A percentile compares a stretch with the other conserved stretches of the same genome.
These are phyloP conservation scores for Philereme vetulata DNA, from an alignment of 2,888 invertebrate genomes.

Conservation along the genomic window DNA sequence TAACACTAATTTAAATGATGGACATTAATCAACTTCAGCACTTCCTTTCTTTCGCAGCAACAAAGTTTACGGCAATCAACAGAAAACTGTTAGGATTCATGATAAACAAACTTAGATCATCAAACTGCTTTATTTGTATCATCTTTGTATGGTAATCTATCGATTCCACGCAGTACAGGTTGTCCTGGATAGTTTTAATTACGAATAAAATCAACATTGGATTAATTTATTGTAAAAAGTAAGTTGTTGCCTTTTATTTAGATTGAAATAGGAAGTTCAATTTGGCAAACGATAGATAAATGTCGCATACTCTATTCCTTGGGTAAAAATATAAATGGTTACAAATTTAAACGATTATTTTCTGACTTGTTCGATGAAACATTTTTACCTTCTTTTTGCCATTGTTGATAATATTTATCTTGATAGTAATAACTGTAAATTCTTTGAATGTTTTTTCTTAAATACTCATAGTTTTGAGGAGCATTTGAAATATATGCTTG, in stretches of 20 bases:
- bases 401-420: slow-evolving; percentile 6
- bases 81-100: no score
- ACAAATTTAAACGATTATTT: slow-evolving; percentile 1
- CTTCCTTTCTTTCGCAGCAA: slow-evolving; percentile 1
- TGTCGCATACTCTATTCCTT: slow-evolving; percentile 2
- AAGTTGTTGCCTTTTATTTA: no score
- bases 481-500: background rate
- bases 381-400: slow-evolving; percentile 7
- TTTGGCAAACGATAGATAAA: background rate
- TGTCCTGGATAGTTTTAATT: no score
- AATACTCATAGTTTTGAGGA: slow-evolving; percentile 1
- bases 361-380: slow-evolving; percentile 1
- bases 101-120: slow-evolving; percentile 5
- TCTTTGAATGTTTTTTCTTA: slow-evolving; percentile 4
- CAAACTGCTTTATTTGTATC: slow-evolving; percentile 6
- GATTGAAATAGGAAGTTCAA: no score
- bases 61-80: no score
- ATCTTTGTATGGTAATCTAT: slow-evolving; percentile 12
- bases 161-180: slow-evolving; percentile 8
- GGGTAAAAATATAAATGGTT: slow-evolving; percentile 8
- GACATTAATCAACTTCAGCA: background rate
- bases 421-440: slow-evolving; percentile 1
- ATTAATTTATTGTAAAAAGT: no score
- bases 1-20: background rate
- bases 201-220: no score